phyloP scores from a whole-genome alignment of 53 echinoderm and acorn worm genomes.

The Echinometra lucunter region DNA sequence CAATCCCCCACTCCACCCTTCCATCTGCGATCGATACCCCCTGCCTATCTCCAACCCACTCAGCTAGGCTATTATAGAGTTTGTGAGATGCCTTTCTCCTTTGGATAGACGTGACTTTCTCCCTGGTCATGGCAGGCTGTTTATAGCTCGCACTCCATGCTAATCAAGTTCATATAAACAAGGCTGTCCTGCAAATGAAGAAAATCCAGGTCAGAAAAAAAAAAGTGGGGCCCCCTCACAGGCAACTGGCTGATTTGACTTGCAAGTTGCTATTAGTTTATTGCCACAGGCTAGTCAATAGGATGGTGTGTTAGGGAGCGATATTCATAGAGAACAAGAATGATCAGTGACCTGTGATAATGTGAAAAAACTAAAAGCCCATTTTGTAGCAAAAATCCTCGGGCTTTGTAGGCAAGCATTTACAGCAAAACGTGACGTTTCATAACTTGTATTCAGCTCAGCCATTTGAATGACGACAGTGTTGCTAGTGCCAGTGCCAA shows the following conservation, averaged over 20 bases:
- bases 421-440: background rate
- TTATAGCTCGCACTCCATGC: slow-evolving; percentile 40
- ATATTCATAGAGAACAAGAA: background rate
- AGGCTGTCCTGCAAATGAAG: slow-evolving; percentile 43
- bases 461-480: too few relatives aligned
- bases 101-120: slow-evolving; percentile 11
- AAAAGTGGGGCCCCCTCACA: slow-evolving; percentile 7
- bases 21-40: background rate
- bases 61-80: slow-evolving; percentile 39
- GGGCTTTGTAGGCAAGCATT: background rate
- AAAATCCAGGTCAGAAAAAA: slow-evolving; percentile 10
- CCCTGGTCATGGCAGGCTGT: background rate
- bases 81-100: slow-evolving; percentile 1
- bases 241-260: slow-evolving; percentile 20
- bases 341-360: slow-evolving; percentile 7
- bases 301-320: slow-evolving; percentile 14
- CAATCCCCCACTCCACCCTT: background rate
- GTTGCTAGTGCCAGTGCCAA: too few relatives aligned
- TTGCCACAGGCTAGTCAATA: background rate
- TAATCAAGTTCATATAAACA: slow-evolving; percentile 62
- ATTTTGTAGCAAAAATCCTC: background rate
- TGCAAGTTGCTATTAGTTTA: slow-evolving; percentile 18
- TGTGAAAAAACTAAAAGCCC: background rate
- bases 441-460: background rate
- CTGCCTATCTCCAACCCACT: slow-evolving; percentile 37